phyloP scores from a whole-genome alignment of 2,888 invertebrate species.

The Campopleginae sp. region DNA sequence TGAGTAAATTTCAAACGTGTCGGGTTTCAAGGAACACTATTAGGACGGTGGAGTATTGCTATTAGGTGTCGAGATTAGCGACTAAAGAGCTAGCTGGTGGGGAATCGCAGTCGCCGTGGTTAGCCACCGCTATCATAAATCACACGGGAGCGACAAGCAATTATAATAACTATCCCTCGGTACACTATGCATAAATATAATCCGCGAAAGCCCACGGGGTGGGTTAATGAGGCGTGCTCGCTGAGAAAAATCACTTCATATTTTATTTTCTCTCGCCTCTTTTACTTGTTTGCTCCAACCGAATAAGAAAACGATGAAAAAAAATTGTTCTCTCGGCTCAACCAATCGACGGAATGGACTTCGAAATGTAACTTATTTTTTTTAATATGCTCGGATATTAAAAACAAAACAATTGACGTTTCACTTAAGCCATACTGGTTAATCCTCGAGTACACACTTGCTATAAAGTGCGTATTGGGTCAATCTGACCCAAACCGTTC shows the following conservation, averaged over 20 bases:
- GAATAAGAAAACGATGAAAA: constrained; percentile 63
- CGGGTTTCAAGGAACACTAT: constrained; percentile 36
- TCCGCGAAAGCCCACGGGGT: constrained; percentile 75
- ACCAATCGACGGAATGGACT: background rate
- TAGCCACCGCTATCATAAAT: constrained; percentile 78
- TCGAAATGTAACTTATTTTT: background rate
- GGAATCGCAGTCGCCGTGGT: constrained; percentile 56
- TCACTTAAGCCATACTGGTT: background rate
- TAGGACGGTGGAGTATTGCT: constrained; percentile 73
- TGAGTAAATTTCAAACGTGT: constrained; percentile 30
- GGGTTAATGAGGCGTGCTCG: constrained; percentile 79
- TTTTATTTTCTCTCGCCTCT: constrained; percentile 39
- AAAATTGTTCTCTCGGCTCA: constrained; percentile 25
- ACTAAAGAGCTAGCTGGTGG: constrained; percentile 75
- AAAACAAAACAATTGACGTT: background rate
- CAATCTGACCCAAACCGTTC: no score
- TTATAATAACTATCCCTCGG: constrained; percentile 81
- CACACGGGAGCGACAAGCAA: constrained; percentile 81
- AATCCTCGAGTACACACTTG: background rate
- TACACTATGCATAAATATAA: constrained; percentile 78
- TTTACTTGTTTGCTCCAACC: background rate
- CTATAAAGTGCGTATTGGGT: no score
- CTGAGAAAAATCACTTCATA: constrained; percentile 76
- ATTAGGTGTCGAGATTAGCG: constrained; percentile 71
- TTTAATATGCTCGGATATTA: background rate